phyloP scores from a whole-genome alignment of 2,797 vertebrate genomes.

The Anguilla marmorata region DNA sequence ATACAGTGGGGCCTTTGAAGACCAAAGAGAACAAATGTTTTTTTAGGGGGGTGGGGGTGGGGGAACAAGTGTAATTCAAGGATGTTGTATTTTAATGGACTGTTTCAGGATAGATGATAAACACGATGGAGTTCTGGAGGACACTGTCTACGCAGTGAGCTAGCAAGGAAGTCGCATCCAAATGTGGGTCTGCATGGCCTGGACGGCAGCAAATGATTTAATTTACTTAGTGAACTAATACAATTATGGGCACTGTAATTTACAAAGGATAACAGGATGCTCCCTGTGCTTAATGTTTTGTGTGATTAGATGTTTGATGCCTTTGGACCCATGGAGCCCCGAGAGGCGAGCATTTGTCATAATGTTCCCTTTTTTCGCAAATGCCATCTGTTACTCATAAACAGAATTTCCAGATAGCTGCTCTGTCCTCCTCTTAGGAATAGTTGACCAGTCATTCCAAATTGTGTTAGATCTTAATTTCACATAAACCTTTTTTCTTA shows the following conservation, averaged over 20 bases:
- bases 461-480: slow-evolving; percentile 4
- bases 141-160: slow-evolving; percentile 45
- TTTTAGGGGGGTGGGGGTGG: neutral
- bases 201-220: slow-evolving; percentile 57
- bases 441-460: slow-evolving; percentile 67
- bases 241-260: slow-evolving; percentile 66
- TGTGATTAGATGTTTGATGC: slow-evolving; percentile 37
- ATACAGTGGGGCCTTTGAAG: neutral
- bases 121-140: slow-evolving; percentile 45
- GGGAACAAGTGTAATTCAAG: slow-evolving; percentile 24
- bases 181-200: slow-evolving; percentile 37
- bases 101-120: slow-evolving; percentile 58
- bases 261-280: slow-evolving; percentile 55
- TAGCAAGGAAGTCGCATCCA: slow-evolving; percentile 44
- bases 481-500: neutral
- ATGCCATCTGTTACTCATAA: slow-evolving; percentile 64
- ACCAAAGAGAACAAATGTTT: slow-evolving; percentile 15
- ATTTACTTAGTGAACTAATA: slow-evolving; percentile 67
- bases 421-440: slow-evolving; percentile 61
- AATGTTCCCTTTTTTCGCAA: slow-evolving; percentile 19
- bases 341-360: slow-evolving; percentile 30
- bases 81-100: slow-evolving; percentile 58
- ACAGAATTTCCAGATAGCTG: slow-evolving; percentile 65
- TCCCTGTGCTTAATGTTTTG: slow-evolving; percentile 43
- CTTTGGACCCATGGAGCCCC: slow-evolving; percentile 41